Evolutionary conservation across 1,140 invertebrate species (phyloP).

Genomic region (Limonius californicus): DNA sequence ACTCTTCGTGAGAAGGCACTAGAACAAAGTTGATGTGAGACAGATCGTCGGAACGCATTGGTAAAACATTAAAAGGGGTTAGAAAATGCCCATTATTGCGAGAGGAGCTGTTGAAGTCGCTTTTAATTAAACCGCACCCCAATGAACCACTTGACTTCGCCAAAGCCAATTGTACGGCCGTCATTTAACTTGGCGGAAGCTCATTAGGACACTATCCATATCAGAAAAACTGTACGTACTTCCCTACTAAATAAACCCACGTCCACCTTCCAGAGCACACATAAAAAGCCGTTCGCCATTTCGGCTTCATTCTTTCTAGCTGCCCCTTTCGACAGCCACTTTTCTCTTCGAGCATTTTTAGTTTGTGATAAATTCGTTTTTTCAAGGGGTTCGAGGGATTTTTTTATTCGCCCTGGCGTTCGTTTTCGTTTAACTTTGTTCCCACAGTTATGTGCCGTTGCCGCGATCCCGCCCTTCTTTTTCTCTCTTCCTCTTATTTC

Average conservation of each 20-base stretch:
- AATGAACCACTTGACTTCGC: conserved; percentile 19
- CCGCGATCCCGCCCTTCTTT: not conserved
- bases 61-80: conserved; percentile 20
- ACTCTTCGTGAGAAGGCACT: not conserved
- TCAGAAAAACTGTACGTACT: conserved; percentile 8
- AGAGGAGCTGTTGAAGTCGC: conserved; percentile 23
- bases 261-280: not conserved
- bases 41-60: conserved; percentile 18
- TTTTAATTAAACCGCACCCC: conserved; percentile 25
- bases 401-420: conserved; percentile 20
- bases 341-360: conserved; percentile 5
- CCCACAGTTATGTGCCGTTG: not conserved
- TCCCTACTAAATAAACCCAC: conserved; percentile 7
- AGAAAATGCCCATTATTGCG: conserved; percentile 23
- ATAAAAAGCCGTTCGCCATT: not conserved
- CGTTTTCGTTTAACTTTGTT: conserved; percentile 24
- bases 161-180: conserved; percentile 21
- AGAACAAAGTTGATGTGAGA: conserved; percentile 19
- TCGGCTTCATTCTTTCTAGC: conserved; percentile 7
- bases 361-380: conserved; percentile 18
- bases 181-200: conserved; percentile 11
- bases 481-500: conserved; percentile 7
- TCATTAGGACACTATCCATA: conserved; percentile 8
- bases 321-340: not conserved
- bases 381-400: conserved; percentile 16